These are phyloP conservation scores for Rhyacichthys aspro DNA, from an alignment of 2,797 vertebrate genomes.

Conservation along the genomic window DNA sequence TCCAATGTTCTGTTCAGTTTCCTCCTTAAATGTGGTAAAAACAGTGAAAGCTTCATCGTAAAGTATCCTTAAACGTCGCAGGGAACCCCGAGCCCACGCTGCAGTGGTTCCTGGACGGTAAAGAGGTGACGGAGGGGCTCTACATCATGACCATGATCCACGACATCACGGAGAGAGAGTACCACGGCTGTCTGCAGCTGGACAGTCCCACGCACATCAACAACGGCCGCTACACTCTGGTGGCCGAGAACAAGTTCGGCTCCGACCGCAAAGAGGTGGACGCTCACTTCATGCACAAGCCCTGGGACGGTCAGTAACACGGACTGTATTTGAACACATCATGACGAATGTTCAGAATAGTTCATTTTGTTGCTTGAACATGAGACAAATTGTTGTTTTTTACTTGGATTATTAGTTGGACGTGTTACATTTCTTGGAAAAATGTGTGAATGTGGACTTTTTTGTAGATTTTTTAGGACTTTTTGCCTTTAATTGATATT, in stretches of 20 bases:
- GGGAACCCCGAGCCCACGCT: slow-evolving; percentile 89
- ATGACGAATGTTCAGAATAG: too few species aligned
- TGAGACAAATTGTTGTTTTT: too few species aligned
- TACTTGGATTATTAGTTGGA: too few species aligned
- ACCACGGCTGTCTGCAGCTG: slow-evolving; percentile 95
- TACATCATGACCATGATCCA: slow-evolving; percentile 94
- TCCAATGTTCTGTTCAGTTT: background rate
- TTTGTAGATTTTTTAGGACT: too few species aligned
- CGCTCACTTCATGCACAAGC: slow-evolving; percentile 92
- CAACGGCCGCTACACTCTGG: slow-evolving; percentile 91
- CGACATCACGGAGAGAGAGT: slow-evolving; percentile 88
- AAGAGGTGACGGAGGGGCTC: slow-evolving; percentile 81
- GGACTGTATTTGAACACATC: too few species aligned
- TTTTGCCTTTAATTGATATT: too few species aligned
- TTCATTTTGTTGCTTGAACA: background rate
- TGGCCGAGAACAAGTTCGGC: slow-evolving; percentile 87
- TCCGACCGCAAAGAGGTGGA: slow-evolving; percentile 82
- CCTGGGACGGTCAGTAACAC: slow-evolving; percentile 80
- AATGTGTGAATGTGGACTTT: too few species aligned
- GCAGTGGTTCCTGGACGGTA: slow-evolving; percentile 86
- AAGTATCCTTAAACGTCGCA: slow-evolving; percentile 36
- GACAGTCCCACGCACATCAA: slow-evolving; percentile 96
- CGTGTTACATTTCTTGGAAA: too few species aligned
- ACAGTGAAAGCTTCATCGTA: too few species aligned
- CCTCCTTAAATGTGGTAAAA: too few species aligned